Percentiles rank a stretch among this genome's conserved stretches.
phyloP scores from a whole-genome alignment of 2,888 invertebrate species.

The Brachypalpus laphriformis region DNA sequence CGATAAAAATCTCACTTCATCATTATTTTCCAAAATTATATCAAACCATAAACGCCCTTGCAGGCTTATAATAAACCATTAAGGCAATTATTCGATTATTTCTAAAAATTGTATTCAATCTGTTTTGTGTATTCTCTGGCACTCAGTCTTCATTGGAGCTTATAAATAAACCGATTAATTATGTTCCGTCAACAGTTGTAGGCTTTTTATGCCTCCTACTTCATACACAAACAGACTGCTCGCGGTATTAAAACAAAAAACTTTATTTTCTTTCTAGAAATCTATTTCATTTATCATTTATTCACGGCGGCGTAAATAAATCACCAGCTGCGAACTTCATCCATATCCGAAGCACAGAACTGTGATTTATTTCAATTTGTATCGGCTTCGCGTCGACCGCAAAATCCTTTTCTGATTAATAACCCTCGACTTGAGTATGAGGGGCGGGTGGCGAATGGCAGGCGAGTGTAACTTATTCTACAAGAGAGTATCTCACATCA shows the following conservation, averaged over 20 bases:
- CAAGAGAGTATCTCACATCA: conserved; percentile 1
- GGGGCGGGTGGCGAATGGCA: neutral
- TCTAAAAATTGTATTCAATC: too few relatives aligned
- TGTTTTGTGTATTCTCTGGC: too few relatives aligned
- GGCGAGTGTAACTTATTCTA: neutral
- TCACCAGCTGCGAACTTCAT: neutral
- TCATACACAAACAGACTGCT: neutral
- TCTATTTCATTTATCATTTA: neutral
- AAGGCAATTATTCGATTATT: too few relatives aligned
- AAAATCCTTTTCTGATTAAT: conserved; percentile 48
- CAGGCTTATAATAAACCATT: too few relatives aligned
- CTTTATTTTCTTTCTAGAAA: neutral
- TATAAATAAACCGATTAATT: neutral
- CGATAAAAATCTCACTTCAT: too few relatives aligned
- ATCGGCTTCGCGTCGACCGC: conserved; percentile 48
- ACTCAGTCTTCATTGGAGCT: too few relatives aligned
- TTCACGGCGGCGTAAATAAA: neutral
- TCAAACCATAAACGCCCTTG: too few relatives aligned
- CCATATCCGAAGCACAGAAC: conserved; percentile 1
- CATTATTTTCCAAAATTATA: too few relatives aligned
- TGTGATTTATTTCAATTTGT: conserved; percentile 56
- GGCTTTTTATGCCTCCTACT: neutral
- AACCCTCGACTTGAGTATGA: neutral
- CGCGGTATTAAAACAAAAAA: neutral
- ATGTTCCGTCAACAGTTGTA: neutral